Conservation (phyloP, 1,140 invertebrate species). For the Tyrophagus putrescentiae region DNA sequence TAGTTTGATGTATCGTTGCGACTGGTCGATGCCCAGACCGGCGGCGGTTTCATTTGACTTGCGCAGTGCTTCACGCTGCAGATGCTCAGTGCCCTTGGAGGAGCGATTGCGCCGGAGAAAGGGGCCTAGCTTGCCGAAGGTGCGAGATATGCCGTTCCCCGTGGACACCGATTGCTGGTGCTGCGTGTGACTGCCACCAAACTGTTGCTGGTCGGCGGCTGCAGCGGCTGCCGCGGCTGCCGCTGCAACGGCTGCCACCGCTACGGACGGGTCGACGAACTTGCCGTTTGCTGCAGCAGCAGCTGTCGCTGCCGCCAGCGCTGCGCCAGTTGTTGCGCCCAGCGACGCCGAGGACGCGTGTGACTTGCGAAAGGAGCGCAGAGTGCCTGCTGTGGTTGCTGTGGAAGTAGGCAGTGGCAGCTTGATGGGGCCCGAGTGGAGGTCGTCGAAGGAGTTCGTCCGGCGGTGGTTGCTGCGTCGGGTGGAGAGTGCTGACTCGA, state of each 20-base stretch:
- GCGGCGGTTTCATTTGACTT: conserved; percentile 6
- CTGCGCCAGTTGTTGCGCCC: neutral
- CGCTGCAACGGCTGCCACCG: neutral
- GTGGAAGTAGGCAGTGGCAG: neutral
- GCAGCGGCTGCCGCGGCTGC: neutral
- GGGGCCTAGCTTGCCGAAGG: neutral
- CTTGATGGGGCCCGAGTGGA: neutral
- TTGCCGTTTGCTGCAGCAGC: neutral
- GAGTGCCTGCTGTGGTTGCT: neutral
- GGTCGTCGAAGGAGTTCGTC: neutral
- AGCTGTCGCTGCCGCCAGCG: no score
- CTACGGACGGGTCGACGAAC: neutral
- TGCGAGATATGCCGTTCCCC: neutral
- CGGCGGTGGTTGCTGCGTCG: neutral
- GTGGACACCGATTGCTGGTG: neutral
- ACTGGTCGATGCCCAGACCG: neutral
- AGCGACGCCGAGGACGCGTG: neutral
- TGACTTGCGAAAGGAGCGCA: neutral
- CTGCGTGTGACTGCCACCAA: no score
- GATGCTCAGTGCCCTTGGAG: conserved; percentile 15
- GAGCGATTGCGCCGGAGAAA: neutral
- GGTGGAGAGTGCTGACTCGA: neutral
- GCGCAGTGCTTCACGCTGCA: conserved; percentile 16
- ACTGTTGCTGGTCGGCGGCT: neutral
- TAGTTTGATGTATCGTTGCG: conserved; percentile 18